phyloP scores from a whole-genome alignment of 2,888 invertebrate species.

The Notodonta dromedarius region DNA sequence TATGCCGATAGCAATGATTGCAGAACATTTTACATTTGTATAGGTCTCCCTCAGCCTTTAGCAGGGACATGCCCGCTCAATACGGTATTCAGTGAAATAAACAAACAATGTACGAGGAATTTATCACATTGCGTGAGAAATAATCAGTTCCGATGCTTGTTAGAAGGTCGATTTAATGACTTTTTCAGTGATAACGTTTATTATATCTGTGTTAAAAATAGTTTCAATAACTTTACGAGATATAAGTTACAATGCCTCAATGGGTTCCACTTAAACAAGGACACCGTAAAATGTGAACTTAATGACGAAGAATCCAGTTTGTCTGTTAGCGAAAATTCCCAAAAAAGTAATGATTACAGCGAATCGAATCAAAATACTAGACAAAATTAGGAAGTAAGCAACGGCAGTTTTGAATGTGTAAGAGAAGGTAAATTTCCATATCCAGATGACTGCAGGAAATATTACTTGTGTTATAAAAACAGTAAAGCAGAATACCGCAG shows the following conservation, averaged over 20 bases:
- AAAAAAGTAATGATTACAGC: conserved; percentile 40
- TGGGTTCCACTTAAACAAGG: conserved; percentile 63
- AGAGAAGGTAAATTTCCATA: conserved; percentile 46
- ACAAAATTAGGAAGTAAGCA: conserved; percentile 18
- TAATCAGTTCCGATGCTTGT: conserved; percentile 75
- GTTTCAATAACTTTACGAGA: conserved; percentile 49
- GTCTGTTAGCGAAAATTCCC: conserved; percentile 33
- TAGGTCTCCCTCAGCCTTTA: conserved; percentile 56
- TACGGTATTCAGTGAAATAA: conserved; percentile 73
- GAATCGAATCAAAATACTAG: conserved; percentile 20
- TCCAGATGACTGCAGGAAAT: conserved; percentile 68
- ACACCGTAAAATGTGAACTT: conserved; percentile 53
- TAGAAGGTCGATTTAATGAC: conserved; percentile 69
- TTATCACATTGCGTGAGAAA: conserved; percentile 75
- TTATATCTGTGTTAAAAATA: conserved; percentile 69
- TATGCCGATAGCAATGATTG: conserved; percentile 77
- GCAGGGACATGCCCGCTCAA: conserved; percentile 64
- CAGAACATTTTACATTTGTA: conserved; percentile 80
- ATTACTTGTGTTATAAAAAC: conserved; percentile 69
- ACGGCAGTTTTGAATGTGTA: conserved; percentile 38
- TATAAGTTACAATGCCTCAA: conserved; percentile 69
- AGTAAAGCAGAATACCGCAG: conserved; percentile 53
- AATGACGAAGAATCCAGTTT: conserved; percentile 28
- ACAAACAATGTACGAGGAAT: conserved; percentile 75
- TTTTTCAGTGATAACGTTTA: conserved; percentile 66